Evolutionary conservation across 2,113 vertebrate species (phyloP).

Genomic region (Paratilapia polleni): DNA sequence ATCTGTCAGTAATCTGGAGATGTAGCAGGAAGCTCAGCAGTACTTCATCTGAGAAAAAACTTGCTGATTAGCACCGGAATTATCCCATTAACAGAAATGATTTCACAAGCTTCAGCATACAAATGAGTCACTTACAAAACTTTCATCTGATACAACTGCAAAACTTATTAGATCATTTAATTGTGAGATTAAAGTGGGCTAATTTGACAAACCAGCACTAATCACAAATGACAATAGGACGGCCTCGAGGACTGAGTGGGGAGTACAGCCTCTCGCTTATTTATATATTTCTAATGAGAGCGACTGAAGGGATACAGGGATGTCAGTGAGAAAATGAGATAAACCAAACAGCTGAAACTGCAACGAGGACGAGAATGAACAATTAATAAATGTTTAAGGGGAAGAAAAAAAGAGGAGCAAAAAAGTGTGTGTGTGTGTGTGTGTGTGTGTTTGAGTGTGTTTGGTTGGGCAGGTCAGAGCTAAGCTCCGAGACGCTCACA

Average conservation of each 20-base stretch:
- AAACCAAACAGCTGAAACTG: conserved; percentile 29
- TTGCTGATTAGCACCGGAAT: conserved; percentile 66
- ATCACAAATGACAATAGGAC: conserved; percentile 70
- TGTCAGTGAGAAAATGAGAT: conserved; percentile 9
- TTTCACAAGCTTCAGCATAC: conserved; percentile 60
- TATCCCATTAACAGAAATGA: conserved; percentile 63
- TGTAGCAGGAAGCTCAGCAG: conserved; percentile 48
- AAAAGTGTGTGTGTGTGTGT: background rate
- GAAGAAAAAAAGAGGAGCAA: background rate
- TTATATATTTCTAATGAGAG: conserved; percentile 35
- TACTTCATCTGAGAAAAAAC: conserved; percentile 49
- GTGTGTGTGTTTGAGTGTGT: background rate
- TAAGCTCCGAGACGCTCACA: conserved; percentile 31
- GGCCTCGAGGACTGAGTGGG: conserved; percentile 16
- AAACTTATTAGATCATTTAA: conserved; percentile 70
- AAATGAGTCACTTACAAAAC: conserved; percentile 71
- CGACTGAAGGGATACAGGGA: background rate
- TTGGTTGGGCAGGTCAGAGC: conserved; percentile 16
- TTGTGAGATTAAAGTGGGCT: conserved; percentile 65
- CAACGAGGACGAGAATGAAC: background rate
- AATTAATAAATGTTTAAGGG: background rate
- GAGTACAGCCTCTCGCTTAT: conserved; percentile 20
- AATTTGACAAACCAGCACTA: conserved; percentile 73
- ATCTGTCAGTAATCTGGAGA: conserved; percentile 58
- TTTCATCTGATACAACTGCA: conserved; percentile 64